These are phyloP conservation scores for Lophius americanus DNA, from an alignment of 2,797 vertebrate genomes.

Conservation along the genomic window DNA sequence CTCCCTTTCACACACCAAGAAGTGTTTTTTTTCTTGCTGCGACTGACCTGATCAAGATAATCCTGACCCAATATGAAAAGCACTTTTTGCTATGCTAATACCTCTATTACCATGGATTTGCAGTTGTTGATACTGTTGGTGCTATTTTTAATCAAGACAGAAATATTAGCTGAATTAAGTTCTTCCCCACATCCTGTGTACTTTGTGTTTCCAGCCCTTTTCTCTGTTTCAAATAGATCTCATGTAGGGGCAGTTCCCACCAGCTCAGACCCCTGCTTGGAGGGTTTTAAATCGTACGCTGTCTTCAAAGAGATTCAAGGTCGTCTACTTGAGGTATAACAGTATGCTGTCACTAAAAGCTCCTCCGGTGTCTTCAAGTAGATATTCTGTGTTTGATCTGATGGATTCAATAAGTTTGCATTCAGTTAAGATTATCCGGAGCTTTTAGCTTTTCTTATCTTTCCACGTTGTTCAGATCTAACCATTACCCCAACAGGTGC, in stretches of 20 bases:
- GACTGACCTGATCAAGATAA: too few relatives aligned
- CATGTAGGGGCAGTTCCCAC: constrained; percentile 79
- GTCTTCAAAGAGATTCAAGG: constrained; percentile 96
- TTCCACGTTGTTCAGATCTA: too few relatives aligned
- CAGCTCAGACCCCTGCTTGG: constrained; percentile 72
- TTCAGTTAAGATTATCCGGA: background rate
- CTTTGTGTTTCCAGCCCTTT: background rate
- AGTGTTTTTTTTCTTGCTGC: too few relatives aligned
- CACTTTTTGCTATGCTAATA: too few relatives aligned
- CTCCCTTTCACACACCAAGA: too few relatives aligned
- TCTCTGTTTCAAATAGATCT: constrained; percentile 62
- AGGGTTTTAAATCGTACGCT: constrained; percentile 87
- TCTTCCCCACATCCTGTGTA: background rate
- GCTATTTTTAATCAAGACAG: too few relatives aligned
- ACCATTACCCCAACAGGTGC: background rate
- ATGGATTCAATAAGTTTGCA: background rate
- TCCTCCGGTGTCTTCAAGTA: background rate
- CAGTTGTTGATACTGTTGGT: too few relatives aligned
- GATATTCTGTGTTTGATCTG: background rate
- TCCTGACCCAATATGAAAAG: too few relatives aligned
- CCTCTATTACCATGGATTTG: too few relatives aligned
- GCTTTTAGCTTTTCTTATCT: background rate
- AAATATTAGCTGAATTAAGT: too few relatives aligned
- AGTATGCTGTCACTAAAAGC: background rate
- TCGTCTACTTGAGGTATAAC: constrained; percentile 87